Evolutionary conservation across 1,140 invertebrate species (phyloP), one percentile per base, ranked within the genome.

Genomic region (Drosophila busckii): DNA sequence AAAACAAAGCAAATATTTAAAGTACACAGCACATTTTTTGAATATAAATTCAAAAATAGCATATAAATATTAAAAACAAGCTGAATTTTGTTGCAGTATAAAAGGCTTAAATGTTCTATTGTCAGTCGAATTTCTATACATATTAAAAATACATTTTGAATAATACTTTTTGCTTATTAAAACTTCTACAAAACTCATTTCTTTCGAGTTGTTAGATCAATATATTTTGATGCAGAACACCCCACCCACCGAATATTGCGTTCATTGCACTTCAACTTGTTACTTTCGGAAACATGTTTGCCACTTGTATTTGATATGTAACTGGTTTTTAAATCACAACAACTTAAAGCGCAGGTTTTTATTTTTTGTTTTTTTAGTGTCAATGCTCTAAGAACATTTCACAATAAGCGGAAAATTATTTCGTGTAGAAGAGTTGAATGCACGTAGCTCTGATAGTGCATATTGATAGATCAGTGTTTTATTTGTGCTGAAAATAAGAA

Each of bases 361-460:
- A 69, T 69, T 76, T 65, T 69, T 70, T 65, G 48, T 32, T 20
- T 15, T 34, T 23, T 13, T 32, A 48, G 16, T 66, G 56, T 66
- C 62, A 71, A 56, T 73, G 68, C 28, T 32, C 29, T 29, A 2
- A 25, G 19, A 53, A 60, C n/a, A 75, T 75, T 76, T 70, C 45
- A 50, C 54, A 68, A 73, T 8, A 55, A 44, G 16, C 25, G 34
- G 16, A 38, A 54, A 73, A n/a, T n/a, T n/a, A n/a, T 58, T 37
- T 63, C 29, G 49, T 12, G 28, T 28, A 46, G 8, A 37, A 34
- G 48, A 42, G 54, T 70, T 65, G 48, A 70, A 46, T 70, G 42
- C 17, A 61, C 55, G n/a, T 26, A 44, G 7, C 15, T 12, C 12
- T 35, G 7, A 0, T 13, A n/a, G 5, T 4, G 8, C 13, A 3